Base-by-base conservation (phyloP, 2,797 vertebrate genomes). In the Sardinella longiceps region DNA sequence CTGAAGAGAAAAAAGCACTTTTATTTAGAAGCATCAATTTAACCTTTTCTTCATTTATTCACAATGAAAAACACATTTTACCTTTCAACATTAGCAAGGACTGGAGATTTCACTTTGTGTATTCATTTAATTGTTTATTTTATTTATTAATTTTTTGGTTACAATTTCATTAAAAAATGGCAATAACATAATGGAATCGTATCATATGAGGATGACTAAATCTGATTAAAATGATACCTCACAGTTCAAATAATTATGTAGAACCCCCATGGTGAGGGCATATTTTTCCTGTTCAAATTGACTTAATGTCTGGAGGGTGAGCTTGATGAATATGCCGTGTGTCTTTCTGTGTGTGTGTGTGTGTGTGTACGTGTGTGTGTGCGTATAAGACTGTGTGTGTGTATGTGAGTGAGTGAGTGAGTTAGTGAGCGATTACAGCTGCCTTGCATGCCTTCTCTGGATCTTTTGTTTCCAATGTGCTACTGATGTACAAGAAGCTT, bases 261-360 rank as follows among this genome's bases (percentile, higher is more conserved):
- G 51, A 53, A 5, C 63, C 63, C 70, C 70, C 37, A 43, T 5
- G 2, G 70, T 43, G 70, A 77, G 70, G 37, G 12, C 70, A 20
- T 23, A 77, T 86, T 83, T 89, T 83, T 80, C 85, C 70, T 81
- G 82, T 85, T 88, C 87, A 88, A 89, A 89, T 89, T 85, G 87
- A 87, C 87, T 87, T 82, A 90, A 88, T 87, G 88, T 90, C 88
- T 84, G 86, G 85, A 84, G 87, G 83, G 83, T 80, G 81, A 85
- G 80, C 87, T 89, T 90, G 89, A 90, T 92, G 87, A 90, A 91
- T 90, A 39, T 43, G 30, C 15, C 15, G 89, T 89, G 85, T 48
- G 46, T 48, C 7, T 48, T 7, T 48, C 1, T 46, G 5, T 46
- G 46, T 46, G 46, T 48, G 46, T 48, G 46, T 10, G 46, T 48